These are phyloP conservation scores for Drosophila cracens DNA, from an alignment of 2,888 invertebrate genomes.

Conservation along the genomic window DNA sequence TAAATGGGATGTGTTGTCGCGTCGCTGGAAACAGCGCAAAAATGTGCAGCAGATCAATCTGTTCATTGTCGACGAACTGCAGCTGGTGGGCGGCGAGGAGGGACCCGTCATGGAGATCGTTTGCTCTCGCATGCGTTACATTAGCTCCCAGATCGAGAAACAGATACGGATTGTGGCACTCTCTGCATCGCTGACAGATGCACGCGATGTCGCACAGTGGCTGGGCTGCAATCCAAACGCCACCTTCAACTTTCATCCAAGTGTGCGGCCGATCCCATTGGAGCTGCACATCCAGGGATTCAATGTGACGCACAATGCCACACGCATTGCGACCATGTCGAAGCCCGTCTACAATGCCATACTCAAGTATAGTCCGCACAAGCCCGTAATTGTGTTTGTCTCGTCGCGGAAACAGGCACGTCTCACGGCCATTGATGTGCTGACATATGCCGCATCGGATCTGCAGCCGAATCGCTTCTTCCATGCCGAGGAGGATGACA, in stretches of 20 bases:
- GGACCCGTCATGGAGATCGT: slow-evolving; percentile 97
- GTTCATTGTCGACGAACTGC: slow-evolving; percentile 98
- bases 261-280: slow-evolving; percentile 96
- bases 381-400: slow-evolving; percentile 95
- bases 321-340: slow-evolving; percentile 98
- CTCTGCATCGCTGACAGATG: slow-evolving; percentile 96
- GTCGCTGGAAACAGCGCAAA: slow-evolving; percentile 99
- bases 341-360: slow-evolving; percentile 98
- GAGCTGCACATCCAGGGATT: slow-evolving; percentile 98
- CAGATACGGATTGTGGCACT: slow-evolving; percentile 97
- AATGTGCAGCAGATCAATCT: slow-evolving; percentile 98
- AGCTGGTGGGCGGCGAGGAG: slow-evolving; percentile 94
- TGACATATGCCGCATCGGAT: slow-evolving; percentile 97
- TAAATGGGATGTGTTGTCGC: slow-evolving; percentile 99
- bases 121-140: slow-evolving; percentile 96
- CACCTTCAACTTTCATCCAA: slow-evolving; percentile 99
- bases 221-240: slow-evolving; percentile 96
- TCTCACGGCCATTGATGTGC: slow-evolving; percentile 97
- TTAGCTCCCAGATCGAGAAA: slow-evolving; percentile 95
- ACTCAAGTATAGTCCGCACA: slow-evolving; percentile 91
- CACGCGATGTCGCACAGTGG: slow-evolving; percentile 98
- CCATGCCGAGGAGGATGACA: slow-evolving; percentile 93
- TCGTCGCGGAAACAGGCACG: slow-evolving; percentile 96
- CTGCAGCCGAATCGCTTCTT: slow-evolving; percentile 94
- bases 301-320: slow-evolving; percentile 98